Conservation (phyloP, 2,113 vertebrate species). For the Tragulus kanchil region DNA sequence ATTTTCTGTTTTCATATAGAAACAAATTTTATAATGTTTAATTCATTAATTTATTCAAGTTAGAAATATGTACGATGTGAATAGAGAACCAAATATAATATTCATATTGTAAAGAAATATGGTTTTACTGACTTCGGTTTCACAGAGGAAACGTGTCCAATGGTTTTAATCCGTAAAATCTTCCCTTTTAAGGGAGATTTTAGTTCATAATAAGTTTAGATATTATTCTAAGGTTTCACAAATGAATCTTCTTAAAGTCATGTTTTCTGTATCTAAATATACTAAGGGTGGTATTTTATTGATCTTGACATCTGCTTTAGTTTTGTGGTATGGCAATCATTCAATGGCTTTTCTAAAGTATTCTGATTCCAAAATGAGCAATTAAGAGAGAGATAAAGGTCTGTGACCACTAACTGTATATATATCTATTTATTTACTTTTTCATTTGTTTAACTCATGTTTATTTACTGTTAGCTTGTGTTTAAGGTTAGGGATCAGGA, state of each 20-base stretch:
- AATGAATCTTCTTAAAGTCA: background rate
- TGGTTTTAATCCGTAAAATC: background rate
- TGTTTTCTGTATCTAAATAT: background rate
- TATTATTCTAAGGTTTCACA: background rate
- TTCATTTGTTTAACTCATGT: background rate
- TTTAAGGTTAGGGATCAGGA: background rate
- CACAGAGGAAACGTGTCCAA: background rate
- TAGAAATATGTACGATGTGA: background rate
- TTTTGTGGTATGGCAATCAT: background rate
- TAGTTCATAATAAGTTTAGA: too few relatives aligned
- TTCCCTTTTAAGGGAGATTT: background rate
- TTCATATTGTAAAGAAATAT: background rate
- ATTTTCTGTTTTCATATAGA: background rate
- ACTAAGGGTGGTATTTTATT: background rate
- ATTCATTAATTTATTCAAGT: background rate
- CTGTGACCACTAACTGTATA: background rate
- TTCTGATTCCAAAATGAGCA: background rate
- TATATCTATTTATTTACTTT: background rate
- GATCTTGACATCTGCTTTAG: background rate
- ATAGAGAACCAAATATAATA: background rate
- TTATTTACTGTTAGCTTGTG: background rate
- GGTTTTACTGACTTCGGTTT: background rate
- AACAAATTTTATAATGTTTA: background rate
- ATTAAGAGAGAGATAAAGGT: background rate
- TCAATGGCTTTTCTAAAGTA: conserved; percentile 36